phyloP scores from a whole-genome alignment of 1,140 invertebrate species.

The Goniozus legneri region DNA sequence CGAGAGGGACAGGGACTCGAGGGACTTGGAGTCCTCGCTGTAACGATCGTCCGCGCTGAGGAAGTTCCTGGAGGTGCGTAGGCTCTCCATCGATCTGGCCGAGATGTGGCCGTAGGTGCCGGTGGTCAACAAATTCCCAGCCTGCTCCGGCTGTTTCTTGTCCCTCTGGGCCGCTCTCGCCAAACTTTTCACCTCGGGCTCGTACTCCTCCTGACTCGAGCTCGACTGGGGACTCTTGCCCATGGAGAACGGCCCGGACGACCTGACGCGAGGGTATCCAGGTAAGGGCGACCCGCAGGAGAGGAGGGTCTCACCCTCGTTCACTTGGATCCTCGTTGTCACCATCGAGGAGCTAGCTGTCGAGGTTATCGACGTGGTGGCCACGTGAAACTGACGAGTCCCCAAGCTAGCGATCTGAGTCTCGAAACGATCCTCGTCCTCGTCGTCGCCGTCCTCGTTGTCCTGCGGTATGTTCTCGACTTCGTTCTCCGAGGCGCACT shows the following conservation, averaged over 20 bases:
- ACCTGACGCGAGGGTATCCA: too few relatives aligned
- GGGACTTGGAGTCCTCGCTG: constrained; percentile 43
- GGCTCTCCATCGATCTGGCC: constrained; percentile 68
- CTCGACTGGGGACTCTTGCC: constrained; percentile 61
- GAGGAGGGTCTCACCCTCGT: constrained; percentile 46
- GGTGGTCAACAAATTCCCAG: constrained; percentile 59
- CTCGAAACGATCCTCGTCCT: constrained; percentile 2
- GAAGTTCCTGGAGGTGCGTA: constrained; percentile 50
- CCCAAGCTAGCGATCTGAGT: background rate
- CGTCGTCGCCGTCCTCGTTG: constrained; percentile 17
- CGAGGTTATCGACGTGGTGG: constrained; percentile 10
- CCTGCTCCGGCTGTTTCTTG: constrained; percentile 48
- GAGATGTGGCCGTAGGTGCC: constrained; percentile 56
- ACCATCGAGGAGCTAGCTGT: too few relatives aligned
- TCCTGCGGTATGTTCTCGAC: constrained; percentile 44
- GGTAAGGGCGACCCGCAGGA: too few relatives aligned
- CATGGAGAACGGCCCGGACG: too few relatives aligned
- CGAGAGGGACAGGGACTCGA: constrained; percentile 39
- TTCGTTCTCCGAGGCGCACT: constrained; percentile 43
- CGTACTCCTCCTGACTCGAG: constrained; percentile 69
- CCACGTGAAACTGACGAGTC: background rate
- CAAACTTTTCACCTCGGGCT: constrained; percentile 51
- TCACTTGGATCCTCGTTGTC: constrained; percentile 29
- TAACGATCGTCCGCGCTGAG: constrained; percentile 44
- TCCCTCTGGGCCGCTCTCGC: constrained; percentile 47